Evolutionary conservation across 2,113 vertebrate genomes (phyloP).

Genomic region (Lagopus leucura): DNA sequence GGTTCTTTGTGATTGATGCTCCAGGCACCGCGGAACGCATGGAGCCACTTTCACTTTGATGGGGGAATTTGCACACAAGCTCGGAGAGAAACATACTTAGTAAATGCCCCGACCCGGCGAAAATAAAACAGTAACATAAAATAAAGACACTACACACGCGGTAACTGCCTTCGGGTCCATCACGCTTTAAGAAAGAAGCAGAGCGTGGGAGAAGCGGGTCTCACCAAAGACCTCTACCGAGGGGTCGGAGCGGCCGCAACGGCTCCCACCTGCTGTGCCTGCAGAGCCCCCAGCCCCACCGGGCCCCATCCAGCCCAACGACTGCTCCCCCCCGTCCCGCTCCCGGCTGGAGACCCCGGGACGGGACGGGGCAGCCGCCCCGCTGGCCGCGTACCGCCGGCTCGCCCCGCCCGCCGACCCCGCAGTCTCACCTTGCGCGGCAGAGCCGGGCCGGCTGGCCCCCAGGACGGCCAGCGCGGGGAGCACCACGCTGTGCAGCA

Average conservation of each 20-base stretch:
- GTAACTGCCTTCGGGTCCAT: background rate
- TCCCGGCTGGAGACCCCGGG: background rate
- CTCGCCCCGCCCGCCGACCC: background rate
- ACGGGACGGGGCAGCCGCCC: background rate
- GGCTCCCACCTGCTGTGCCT: background rate
- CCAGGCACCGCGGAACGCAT: background rate
- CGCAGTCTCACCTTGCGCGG: slow-evolving; percentile 86
- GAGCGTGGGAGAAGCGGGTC: background rate
- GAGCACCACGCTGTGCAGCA: slow-evolving; percentile 83
- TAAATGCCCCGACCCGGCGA: background rate
- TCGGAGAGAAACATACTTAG: background rate
- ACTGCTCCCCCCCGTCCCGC: background rate
- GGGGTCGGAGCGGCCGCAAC: background rate
- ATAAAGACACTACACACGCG: background rate
- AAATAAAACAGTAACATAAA: background rate
- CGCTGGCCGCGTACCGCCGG: too few relatives aligned
- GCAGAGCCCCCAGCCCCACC: background rate
- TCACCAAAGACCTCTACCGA: background rate
- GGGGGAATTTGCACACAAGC: background rate
- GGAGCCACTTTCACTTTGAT: background rate
- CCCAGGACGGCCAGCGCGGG: slow-evolving; percentile 86
- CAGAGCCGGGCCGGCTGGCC: slow-evolving; percentile 79
- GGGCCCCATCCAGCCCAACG: background rate
- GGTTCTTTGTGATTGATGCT: slow-evolving; percentile 37
- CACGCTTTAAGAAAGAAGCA: background rate